Evolutionary conservation across 2,888 invertebrate species (phyloP).

Genomic region (Adelphocoris suturalis): DNA sequence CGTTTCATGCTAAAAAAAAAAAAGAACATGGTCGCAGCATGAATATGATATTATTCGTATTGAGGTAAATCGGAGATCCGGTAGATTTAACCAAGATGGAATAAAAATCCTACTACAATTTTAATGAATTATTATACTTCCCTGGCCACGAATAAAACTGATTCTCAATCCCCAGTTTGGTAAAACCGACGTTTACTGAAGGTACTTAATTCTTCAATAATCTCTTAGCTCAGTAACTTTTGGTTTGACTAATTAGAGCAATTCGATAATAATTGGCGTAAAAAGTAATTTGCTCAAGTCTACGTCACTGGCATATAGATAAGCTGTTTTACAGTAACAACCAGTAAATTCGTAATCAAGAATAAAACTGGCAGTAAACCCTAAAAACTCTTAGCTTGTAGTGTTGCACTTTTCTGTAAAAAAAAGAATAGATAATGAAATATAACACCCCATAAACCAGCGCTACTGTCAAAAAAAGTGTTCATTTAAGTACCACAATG

Average conservation of each 20-base stretch:
- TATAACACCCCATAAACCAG: neutral
- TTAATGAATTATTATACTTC: neutral
- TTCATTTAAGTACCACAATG: neutral
- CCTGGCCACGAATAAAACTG: neutral
- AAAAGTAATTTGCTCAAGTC: neutral
- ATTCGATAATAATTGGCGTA: neutral
- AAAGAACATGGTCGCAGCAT: no score
- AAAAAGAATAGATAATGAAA: neutral
- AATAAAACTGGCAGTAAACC: constrained; percentile 1
- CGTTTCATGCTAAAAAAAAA: no score
- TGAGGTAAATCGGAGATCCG: no score
- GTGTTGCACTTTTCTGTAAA: neutral
- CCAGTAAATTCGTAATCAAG: neutral
- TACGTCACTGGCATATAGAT: neutral
- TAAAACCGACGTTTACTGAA: no score
- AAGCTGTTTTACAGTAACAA: neutral
- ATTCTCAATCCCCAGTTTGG: no score
- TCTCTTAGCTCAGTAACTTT: neutral
- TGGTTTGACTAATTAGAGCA: neutral
- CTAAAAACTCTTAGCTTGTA: neutral
- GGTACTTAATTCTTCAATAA: neutral
- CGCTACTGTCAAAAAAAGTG: neutral
- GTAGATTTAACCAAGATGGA: no score
- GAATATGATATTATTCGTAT: no score
- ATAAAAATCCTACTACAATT: neutral